Evolutionary conservation across 2,888 invertebrate species (phyloP), one percentile per base, ranked within the genome.

Genomic region (Pherbina coryleti): DNA sequence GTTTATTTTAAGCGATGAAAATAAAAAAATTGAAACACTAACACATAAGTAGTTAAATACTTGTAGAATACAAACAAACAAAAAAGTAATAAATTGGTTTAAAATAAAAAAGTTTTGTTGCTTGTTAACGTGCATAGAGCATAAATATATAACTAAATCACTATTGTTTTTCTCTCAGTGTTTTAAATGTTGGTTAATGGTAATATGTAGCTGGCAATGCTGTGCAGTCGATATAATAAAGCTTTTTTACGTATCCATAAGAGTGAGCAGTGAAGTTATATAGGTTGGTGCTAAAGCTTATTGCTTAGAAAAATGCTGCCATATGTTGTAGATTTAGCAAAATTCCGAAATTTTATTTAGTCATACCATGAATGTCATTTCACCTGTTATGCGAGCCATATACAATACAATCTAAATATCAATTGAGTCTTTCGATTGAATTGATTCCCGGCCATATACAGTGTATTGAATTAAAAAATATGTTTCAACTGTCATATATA

Each of bases 31-130:
- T 25, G 44, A 73, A 62, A n/a, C 62, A 62, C 73, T 73, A 73
- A 73, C 73, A 44, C 34, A 28, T 73, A 73, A 73, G 62, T 73
- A 73, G 73, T 60, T 49, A 73, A 73, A 49, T 62, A 44, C 73
- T n/a, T 44, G 62, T 60, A 73, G 28, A 60, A 37, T 49, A 73
- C n/a, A 73, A n/a, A n/a, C n/a, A n/a, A n/a, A 49, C 28, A 60
- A 60, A 44, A 73, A n/a, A n/a, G n/a, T n/a, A n/a, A 49, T 73
- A 22, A 28, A 73, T 53, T 44, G 19, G 17, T 19, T 64, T 34
- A 31, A 64, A 64, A n/a, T 28, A 64, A 62, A 62, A 14, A 70
- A 14, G 57, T 57, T 72, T 72, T 72, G 57, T 72, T 72, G 57
- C 57, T 25, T 72, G 57, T 57, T 72, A 72, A 25, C 60, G 9